Evolutionary conservation across 2,113 vertebrate species (phyloP), one percentile per base, ranked within the genome.

Genomic region (Plestiodon gilberti): DNA sequence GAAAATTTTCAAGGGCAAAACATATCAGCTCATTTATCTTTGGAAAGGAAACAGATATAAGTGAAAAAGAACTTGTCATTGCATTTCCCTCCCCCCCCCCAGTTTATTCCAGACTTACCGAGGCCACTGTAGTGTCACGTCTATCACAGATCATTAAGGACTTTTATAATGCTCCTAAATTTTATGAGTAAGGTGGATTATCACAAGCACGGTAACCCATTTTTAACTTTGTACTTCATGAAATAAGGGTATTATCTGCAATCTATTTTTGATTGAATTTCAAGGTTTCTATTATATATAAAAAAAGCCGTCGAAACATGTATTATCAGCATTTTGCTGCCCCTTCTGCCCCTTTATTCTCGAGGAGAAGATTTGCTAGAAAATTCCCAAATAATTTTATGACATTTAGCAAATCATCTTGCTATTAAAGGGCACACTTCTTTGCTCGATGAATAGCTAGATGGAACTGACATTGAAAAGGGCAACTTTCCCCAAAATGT

Each of bases 361-460:
- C 70, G 55, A 80, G 38, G 33, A 84, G 61, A 90, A 92, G 73
- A 87, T 84, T 94, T 88, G 78, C 78, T 64, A 69, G 71, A 92
- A 85, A 92, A 91, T 65, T 92, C 87, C 77, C 89, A 91, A 90
- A 92, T 92, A 93, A 92, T 86, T 93, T 91, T 76, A 81, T 91
- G 93, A 91, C 86, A 94, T 93, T 94, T 91, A 89, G 65, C 18
- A 88, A 93, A 65, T 84, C 69, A 77, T 84, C 80, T 90, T 82
- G 71, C 90, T 78, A 85, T 59, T 25, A 9, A 86, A 90, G 52
- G 14, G 9, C 18, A 91, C 15, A 9, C 3, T 30, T 87, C 61
- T 88, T 91, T 70, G 70, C 67, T 52, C 30, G 48, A 35, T 79
- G 5, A 84, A 5, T 0, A 55, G 65, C 15, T 84, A 73, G 78